Evolutionary conservation across 2,113 vertebrate genomes (phyloP).

Genomic region (Neolamprologus toae): DNA sequence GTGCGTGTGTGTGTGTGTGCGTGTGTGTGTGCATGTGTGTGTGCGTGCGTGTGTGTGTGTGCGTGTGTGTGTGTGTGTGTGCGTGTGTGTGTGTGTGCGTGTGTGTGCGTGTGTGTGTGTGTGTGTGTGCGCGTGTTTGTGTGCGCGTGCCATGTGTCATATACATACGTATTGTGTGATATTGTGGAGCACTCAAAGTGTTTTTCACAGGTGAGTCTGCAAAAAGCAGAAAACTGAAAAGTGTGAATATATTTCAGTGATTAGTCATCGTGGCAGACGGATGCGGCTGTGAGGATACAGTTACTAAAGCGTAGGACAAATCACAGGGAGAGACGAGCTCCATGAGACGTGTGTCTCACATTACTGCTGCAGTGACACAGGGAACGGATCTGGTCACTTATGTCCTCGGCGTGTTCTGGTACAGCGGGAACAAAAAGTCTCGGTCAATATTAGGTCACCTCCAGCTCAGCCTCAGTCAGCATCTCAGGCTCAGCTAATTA

Average conservation of each 20-base stretch:
- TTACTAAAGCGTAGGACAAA: background rate
- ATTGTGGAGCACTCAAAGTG: background rate
- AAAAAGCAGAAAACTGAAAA: background rate
- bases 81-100: fast-evolving
- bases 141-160: background rate
- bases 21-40: no score
- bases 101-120: no score
- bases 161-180: background rate
- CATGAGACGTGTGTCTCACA: constrained; percentile 11
- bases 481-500: constrained; percentile 5
- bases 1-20: no score
- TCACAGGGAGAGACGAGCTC: constrained; percentile 1
- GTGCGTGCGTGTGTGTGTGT: fast-evolving
- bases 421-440: constrained; percentile 20
- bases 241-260: background rate
- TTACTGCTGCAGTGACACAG: constrained; percentile 28
- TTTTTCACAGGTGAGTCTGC: background rate
- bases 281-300: background rate
- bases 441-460: constrained; percentile 40
- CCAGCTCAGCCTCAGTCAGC: constrained; percentile 26
- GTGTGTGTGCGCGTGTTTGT: no score
- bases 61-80: fast-evolving
- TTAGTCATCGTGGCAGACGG: background rate
- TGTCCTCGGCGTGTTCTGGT: constrained; percentile 14
- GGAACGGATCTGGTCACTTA: constrained; percentile 20